These are phyloP conservation scores for Emys orbicularis DNA, from an alignment of 2,797 vertebrate genomes.

Conservation along the genomic window DNA sequence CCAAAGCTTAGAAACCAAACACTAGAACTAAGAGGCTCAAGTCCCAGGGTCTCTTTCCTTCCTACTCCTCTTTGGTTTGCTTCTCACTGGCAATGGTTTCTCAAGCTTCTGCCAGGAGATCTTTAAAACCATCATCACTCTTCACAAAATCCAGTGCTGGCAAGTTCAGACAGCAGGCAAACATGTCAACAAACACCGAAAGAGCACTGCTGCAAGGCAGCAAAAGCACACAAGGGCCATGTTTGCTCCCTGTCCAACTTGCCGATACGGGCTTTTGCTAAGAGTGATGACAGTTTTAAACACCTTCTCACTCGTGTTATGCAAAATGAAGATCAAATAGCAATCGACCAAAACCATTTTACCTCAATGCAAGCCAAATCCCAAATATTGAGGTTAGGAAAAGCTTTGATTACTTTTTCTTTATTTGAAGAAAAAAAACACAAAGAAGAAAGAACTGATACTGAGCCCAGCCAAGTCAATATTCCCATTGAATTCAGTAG, in stretches of 20 bases:
- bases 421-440: background rate
- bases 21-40: slow-evolving; percentile 47
- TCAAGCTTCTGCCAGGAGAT: slow-evolving; percentile 24
- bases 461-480: background rate
- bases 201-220: background rate
- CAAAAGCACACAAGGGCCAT: background rate
- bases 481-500: background rate
- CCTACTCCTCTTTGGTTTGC: slow-evolving; percentile 10
- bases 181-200: slow-evolving; percentile 24
- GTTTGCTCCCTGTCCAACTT: background rate
- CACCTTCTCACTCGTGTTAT: background rate
- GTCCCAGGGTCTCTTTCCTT: slow-evolving; percentile 44
- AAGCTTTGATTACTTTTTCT: background rate
- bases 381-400: background rate
- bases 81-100: slow-evolving; percentile 40
- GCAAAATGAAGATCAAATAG: slow-evolving; percentile 18
- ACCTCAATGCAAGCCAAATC: background rate
- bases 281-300: slow-evolving; percentile 49
- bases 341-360: background rate
- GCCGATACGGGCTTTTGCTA: slow-evolving; percentile 7
- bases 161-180: slow-evolving; percentile 33
- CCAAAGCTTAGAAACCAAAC: slow-evolving; percentile 21
- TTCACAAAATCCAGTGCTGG: slow-evolving; percentile 56
- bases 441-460: background rate
- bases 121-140: slow-evolving; percentile 55